phyloP scores from a whole-genome alignment of 2,113 vertebrate species.

The Saguinus imperator region DNA sequence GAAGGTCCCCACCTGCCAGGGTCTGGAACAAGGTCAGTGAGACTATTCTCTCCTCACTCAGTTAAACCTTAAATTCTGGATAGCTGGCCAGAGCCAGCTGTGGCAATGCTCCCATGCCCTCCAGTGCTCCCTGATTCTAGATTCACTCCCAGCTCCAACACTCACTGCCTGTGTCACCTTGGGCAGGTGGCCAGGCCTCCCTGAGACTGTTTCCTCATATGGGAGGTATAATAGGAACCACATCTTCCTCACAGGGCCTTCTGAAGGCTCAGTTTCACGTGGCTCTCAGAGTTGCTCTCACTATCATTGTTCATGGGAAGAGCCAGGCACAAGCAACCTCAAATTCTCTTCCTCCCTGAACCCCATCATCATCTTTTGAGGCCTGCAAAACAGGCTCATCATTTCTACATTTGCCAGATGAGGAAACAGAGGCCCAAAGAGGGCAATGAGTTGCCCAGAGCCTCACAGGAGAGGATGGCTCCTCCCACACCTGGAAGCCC shows the following conservation, averaged over 20 bases:
- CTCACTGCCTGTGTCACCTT: too few relatives aligned
- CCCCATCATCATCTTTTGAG: too few relatives aligned
- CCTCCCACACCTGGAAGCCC: not conserved
- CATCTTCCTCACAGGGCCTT: not conserved
- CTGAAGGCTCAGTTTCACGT: not conserved
- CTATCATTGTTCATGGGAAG: too few relatives aligned
- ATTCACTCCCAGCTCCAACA: too few relatives aligned
- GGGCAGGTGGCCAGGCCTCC: too few relatives aligned
- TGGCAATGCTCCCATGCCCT: not conserved
- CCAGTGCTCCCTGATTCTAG: not conserved
- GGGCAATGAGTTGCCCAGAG: not conserved
- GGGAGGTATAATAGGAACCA: not conserved
- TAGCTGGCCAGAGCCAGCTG: too few relatives aligned
- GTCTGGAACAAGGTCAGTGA: not conserved
- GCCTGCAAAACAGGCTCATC: too few relatives aligned
- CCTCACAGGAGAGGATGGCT: not conserved
- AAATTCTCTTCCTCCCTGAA: too few relatives aligned
- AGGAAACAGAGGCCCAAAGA: not conserved
- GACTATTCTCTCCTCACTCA: not conserved
- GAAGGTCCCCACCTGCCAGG: conserved; percentile 86
- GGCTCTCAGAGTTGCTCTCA: too few relatives aligned
- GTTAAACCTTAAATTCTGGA: not conserved
- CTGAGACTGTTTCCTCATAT: too few relatives aligned
- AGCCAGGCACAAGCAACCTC: too few relatives aligned
- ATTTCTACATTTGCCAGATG: not conserved